Evolutionary conservation across 1,140 invertebrate species (phyloP).

Genomic region (Pentalonia nigronervosa): DNA sequence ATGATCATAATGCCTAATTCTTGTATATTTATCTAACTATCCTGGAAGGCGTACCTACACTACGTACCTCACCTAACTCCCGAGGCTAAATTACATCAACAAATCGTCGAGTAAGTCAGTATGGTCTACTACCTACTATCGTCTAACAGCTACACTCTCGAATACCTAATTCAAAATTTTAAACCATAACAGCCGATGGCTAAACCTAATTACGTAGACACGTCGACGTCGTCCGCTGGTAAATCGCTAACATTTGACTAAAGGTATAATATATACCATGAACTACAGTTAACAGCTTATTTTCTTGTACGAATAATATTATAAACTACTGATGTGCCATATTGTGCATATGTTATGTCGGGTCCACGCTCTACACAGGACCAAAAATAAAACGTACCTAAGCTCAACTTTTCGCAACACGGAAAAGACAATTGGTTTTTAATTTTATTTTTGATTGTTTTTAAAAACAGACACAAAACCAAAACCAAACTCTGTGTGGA

Average conservation of each 20-base stretch:
- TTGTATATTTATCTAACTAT: neutral
- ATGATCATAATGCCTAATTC: neutral
- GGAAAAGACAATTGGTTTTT: too few relatives aligned
- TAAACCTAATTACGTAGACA: neutral
- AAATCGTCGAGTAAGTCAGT: neutral
- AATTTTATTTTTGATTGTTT: too few relatives aligned
- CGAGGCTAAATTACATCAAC: neutral
- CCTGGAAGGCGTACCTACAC: neutral
- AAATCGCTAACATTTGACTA: neutral
- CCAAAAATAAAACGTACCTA: too few relatives aligned
- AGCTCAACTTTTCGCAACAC: too few relatives aligned
- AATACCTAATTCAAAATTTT: neutral
- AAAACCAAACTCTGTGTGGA: too few relatives aligned
- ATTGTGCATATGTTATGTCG: neutral
- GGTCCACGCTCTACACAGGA: too few relatives aligned
- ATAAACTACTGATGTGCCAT: neutral
- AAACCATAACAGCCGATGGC: neutral
- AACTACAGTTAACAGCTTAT: neutral
- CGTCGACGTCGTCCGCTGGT: neutral
- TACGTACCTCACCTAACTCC: neutral
- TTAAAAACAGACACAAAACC: too few relatives aligned
- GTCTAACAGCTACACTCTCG: neutral
- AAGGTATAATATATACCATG: neutral
- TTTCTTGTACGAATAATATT: neutral
- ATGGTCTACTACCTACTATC: neutral